Conservation (phyloP, 2,113 vertebrate species). For the Macrotis lagotis region DNA sequence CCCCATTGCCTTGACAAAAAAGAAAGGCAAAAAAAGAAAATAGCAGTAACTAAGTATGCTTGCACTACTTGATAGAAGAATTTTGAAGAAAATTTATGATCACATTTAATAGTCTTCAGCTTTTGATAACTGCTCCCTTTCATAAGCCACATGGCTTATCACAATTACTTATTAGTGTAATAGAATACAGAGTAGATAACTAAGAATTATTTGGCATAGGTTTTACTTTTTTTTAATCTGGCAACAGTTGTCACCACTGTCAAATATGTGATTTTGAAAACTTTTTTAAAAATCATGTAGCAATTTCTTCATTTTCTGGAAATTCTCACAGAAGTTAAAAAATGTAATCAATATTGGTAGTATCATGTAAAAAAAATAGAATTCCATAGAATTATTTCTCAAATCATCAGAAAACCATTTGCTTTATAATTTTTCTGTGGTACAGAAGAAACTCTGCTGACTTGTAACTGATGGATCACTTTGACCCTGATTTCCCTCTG, state of each 20-base stretch:
- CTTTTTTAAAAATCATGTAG: slow-evolving; percentile 31
- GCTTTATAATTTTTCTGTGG: background rate
- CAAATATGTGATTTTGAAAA: slow-evolving; percentile 12
- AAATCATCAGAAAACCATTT: background rate
- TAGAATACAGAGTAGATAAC: background rate
- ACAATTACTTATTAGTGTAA: background rate
- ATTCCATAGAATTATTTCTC: background rate
- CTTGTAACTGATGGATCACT: background rate
- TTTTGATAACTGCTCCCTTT: slow-evolving; percentile 1
- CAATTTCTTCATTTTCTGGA: slow-evolving; percentile 5
- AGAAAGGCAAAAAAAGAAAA: no score
- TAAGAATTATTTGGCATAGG: background rate
- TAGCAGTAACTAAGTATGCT: no score
- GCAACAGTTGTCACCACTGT: slow-evolving; percentile 7
- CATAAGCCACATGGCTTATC: background rate
- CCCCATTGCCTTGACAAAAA: no score
- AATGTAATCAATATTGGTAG: background rate
- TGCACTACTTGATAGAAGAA: slow-evolving; percentile 13
- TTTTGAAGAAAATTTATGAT: background rate
- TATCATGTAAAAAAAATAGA: background rate
- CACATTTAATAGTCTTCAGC: slow-evolving; percentile 1
- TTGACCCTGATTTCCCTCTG: slow-evolving; percentile 3
- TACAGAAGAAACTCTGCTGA: background rate
- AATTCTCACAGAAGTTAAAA: slow-evolving; percentile 10
- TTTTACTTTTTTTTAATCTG: background rate